phyloP scores from a whole-genome alignment of 2,888 invertebrate species.

The Odontocolon sp. region DNA sequence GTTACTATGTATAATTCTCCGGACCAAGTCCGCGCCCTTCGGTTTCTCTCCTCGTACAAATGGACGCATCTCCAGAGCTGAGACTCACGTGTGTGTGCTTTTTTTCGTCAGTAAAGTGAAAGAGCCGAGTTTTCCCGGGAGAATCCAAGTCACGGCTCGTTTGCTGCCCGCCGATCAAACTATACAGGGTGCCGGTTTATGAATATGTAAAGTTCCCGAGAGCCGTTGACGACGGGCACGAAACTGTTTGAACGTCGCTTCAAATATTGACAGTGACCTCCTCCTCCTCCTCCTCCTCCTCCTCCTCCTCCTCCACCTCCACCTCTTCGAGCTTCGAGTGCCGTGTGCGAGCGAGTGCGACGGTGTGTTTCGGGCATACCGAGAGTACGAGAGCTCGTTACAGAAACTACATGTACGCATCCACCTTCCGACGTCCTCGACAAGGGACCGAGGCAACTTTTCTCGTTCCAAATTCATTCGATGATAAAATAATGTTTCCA shows the following conservation, averaged over 20 bases:
- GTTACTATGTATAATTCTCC: not conserved
- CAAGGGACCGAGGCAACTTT: slow-evolving; percentile 11
- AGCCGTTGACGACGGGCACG: slow-evolving; percentile 46
- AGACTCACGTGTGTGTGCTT: not conserved
- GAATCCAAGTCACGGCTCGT: slow-evolving; percentile 58
- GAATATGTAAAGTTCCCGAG: slow-evolving; percentile 74
- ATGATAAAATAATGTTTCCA: slow-evolving; percentile 34
- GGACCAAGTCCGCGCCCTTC: too few species aligned
- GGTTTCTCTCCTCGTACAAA: too few species aligned
- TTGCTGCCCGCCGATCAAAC: slow-evolving; percentile 58
- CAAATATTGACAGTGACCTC: slow-evolving; percentile 73
- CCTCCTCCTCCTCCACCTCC: too few species aligned
- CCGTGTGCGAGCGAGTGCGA: not conserved
- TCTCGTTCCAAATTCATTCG: slow-evolving; percentile 31
- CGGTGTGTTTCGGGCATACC: slow-evolving; percentile 1
- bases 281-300: not conserved
- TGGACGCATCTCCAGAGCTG: too few species aligned
- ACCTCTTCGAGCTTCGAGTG: slow-evolving; percentile 4
- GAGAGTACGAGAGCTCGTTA: not conserved
- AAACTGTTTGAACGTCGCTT: slow-evolving; percentile 74
- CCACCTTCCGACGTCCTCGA: not conserved
- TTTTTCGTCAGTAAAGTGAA: not conserved
- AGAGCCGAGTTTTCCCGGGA: slow-evolving; percentile 46
- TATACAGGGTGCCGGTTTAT: slow-evolving; percentile 68
- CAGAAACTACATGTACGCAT: slow-evolving; percentile 5